Percentiles rank a stretch among this genome's conserved stretches.
phyloP scores from a whole-genome alignment of 2,113 vertebrate genomes.

The Leucopsar rothschildi region DNA sequence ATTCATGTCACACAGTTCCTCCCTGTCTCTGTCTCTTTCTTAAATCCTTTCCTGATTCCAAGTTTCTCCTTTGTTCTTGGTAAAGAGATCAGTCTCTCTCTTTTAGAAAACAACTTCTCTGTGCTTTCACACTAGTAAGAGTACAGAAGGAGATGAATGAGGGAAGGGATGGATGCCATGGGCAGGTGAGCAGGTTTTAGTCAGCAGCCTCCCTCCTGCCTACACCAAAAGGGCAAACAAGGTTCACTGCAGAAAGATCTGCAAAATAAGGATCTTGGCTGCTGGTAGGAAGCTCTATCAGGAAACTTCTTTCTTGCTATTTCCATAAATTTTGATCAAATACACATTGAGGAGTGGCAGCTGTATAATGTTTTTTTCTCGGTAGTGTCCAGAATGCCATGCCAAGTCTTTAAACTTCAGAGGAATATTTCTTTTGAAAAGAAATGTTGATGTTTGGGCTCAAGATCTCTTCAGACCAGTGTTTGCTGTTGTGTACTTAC shows the following conservation, averaged over 20 bases:
- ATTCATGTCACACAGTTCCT: neutral
- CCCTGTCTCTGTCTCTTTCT: neutral
- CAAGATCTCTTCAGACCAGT: neutral
- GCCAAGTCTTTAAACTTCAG: neutral
- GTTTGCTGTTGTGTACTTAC: neutral
- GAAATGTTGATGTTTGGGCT: neutral
- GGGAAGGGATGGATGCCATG: neutral
- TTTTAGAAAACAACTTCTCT: neutral
- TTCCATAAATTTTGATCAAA: neutral
- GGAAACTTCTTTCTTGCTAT: neutral
- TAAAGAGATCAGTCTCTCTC: neutral
- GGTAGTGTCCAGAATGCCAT: neutral
- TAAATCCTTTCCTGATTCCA: neutral
- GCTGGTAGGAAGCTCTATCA: neutral
- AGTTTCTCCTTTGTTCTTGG: neutral
- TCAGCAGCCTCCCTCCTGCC: neutral
- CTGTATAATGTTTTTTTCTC: neutral
- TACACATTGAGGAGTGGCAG: neutral
- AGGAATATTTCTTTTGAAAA: neutral
- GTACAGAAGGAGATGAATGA: neutral
- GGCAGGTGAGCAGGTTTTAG: neutral
- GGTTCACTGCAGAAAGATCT: neutral
- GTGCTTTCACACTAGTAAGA: neutral
- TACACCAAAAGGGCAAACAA: neutral
- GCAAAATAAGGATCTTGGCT: neutral